These are phyloP conservation scores for Natrix natrix DNA, from an alignment of 2,797 vertebrate genomes.

Conservation along the genomic window DNA sequence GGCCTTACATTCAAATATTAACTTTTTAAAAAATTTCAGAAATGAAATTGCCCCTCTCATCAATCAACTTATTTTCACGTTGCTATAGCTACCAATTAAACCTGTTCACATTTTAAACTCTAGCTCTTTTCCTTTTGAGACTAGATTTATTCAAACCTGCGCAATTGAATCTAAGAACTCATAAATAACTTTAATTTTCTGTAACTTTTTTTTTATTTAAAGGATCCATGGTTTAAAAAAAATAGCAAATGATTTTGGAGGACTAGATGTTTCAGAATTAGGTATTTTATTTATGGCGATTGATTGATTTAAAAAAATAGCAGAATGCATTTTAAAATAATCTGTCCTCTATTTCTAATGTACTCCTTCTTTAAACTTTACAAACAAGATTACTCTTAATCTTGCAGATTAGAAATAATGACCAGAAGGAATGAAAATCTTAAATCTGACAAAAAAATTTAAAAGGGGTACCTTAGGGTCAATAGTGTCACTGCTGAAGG, in stretches of 20 bases:
- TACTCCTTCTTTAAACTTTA: no score
- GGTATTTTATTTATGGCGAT: not conserved
- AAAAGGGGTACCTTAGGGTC: not conserved
- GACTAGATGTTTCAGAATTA: not conserved
- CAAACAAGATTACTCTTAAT: no score
- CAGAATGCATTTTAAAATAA: not conserved
- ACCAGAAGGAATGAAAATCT: not conserved
- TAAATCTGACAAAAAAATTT: not conserved
- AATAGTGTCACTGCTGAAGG: not conserved
- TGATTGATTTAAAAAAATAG: not conserved
- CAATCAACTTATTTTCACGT: not conserved
- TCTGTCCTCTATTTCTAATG: not conserved
- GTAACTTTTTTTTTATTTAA: not conserved
- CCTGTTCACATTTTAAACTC: not conserved
- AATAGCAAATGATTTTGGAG: not conserved
- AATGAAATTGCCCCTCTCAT: not conserved
- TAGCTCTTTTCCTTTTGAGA: not conserved
- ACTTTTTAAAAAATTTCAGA: not conserved
- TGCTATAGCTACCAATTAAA: not conserved
- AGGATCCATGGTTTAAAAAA: not conserved
- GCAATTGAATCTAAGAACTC: not conserved
- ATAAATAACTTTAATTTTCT: not conserved
- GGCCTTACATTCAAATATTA: not conserved
- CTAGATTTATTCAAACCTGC: not conserved
- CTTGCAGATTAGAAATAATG: not conserved